These are phyloP conservation scores for Hypomesus transpacificus DNA, from an alignment of 2,113 vertebrate genomes.

Conservation along the genomic window DNA sequence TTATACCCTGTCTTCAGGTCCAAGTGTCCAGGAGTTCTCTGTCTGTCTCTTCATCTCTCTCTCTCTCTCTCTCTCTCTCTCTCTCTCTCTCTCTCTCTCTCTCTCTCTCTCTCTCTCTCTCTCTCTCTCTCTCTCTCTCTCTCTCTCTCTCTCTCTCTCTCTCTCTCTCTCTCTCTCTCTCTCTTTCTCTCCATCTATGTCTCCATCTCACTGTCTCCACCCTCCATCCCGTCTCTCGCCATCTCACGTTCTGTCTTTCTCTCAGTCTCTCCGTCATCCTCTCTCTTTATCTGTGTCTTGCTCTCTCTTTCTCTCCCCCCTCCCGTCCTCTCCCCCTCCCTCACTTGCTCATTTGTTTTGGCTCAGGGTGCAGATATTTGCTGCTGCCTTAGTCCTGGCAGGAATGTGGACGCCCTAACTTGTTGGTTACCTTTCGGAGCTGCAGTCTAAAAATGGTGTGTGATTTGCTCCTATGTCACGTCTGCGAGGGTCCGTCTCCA, in stretches of 20 bases:
- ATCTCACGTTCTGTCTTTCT: not conserved
- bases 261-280: not conserved
- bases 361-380: conserved; percentile 14
- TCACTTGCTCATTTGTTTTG: not conserved
- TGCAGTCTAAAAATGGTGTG: conserved; percentile 41
- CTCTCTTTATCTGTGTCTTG: not conserved
- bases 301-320: not conserved
- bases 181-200: not conserved
- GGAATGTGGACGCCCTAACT: conserved; percentile 35
- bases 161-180: not conserved
- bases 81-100: not conserved
- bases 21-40: too few relatives aligned
- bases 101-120: not conserved
- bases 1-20: too few relatives aligned
- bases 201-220: not conserved
- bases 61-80: not conserved
- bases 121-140: not conserved
- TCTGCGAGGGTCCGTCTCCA: conserved; percentile 5
- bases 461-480: conserved; percentile 27
- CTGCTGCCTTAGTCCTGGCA: conserved; percentile 29
- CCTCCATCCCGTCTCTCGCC: not conserved
- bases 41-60: not conserved
- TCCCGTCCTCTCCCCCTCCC: not conserved
- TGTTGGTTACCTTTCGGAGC: conserved; percentile 27
- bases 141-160: not conserved